These are phyloP conservation scores for Pterostichus madidus DNA, from an alignment of 2,888 invertebrate genomes.

Conservation along the genomic window DNA sequence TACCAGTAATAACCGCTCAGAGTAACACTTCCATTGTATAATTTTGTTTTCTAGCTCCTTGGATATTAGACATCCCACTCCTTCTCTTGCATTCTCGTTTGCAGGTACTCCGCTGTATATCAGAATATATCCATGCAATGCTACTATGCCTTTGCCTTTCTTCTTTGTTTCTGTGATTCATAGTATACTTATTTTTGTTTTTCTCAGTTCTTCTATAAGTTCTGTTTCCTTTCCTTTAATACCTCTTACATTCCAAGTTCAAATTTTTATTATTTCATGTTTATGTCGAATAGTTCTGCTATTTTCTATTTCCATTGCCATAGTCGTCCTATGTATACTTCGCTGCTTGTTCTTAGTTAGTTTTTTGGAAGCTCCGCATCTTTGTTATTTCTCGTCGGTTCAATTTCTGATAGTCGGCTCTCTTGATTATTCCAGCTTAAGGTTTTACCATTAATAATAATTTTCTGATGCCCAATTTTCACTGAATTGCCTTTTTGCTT, in stretches of 20 bases:
- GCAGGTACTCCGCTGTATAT: conserved; percentile 2
- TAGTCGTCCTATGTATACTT: background rate
- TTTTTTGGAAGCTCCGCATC: background rate
- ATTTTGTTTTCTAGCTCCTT: background rate
- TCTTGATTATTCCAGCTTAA: too few relatives aligned
- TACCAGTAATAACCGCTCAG: too few relatives aligned
- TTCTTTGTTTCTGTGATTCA: background rate
- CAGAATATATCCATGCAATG: background rate
- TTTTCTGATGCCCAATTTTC: conserved; percentile 25
- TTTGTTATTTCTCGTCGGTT: too few relatives aligned
- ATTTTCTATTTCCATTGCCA: background rate
- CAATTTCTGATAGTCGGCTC: too few relatives aligned
- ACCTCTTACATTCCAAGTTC: too few relatives aligned
- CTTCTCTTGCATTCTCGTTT: conserved; percentile 10
- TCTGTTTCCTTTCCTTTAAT: background rate
- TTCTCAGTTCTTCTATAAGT: background rate
- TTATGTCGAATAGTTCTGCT: too few relatives aligned
- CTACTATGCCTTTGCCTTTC: background rate
- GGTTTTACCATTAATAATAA: background rate
- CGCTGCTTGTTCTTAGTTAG: background rate
- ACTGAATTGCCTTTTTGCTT: conserved; percentile 18
- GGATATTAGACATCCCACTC: conserved; percentile 10
- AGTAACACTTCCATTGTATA: too few relatives aligned
- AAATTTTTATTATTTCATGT: too few relatives aligned
- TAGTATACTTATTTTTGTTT: conserved; percentile 4